Evolutionary conservation across 2,888 invertebrate genomes (phyloP).

Genomic region (Sturmia bella): DNA sequence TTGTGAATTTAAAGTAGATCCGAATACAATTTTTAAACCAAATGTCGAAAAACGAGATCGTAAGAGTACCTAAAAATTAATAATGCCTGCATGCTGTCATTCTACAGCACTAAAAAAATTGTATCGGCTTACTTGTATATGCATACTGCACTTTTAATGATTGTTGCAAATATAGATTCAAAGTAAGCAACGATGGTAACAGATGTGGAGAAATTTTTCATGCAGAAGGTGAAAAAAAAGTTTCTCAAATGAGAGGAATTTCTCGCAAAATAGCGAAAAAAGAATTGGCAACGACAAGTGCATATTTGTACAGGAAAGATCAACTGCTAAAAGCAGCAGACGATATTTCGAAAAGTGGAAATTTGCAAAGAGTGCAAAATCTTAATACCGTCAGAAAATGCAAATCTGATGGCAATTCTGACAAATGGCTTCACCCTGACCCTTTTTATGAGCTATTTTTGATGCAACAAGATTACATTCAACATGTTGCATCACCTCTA

Average conservation of each 20-base stretch:
- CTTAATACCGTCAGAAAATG: slow-evolving; percentile 4
- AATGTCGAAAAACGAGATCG: slow-evolving; percentile 12
- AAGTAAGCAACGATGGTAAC: not conserved
- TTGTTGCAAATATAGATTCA: slow-evolving; percentile 17
- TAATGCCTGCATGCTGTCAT: slow-evolving; percentile 5
- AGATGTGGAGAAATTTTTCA: slow-evolving; percentile 1
- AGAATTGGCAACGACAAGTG: not conserved
- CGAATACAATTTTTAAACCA: not conserved
- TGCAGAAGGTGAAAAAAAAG: slow-evolving; percentile 14
- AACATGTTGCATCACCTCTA: slow-evolving; percentile 10
- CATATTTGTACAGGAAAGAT: slow-evolving; percentile 26
- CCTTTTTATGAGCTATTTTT: slow-evolving; percentile 20
- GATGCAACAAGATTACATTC: slow-evolving; percentile 15
- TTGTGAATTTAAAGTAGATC: not conserved
- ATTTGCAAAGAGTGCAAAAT: slow-evolving; percentile 23
- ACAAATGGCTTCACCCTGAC: not conserved
- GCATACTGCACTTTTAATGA: slow-evolving; percentile 13
- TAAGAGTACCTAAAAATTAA: slow-evolving; percentile 30
- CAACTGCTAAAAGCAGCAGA: slow-evolving; percentile 26
- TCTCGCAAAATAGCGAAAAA: slow-evolving; percentile 29
- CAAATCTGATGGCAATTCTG: slow-evolving; percentile 6
- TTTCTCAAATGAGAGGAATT: slow-evolving; percentile 8
- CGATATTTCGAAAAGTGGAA: slow-evolving; percentile 12
- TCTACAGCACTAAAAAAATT: not conserved
- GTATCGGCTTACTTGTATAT: not conserved